A percentile compares a stretch with the other conserved stretches of the same genome.
These are phyloP conservation scores for Poeciliopsis gracilis DNA, from an alignment of 2,797 vertebrate genomes.

Conservation along the genomic window DNA sequence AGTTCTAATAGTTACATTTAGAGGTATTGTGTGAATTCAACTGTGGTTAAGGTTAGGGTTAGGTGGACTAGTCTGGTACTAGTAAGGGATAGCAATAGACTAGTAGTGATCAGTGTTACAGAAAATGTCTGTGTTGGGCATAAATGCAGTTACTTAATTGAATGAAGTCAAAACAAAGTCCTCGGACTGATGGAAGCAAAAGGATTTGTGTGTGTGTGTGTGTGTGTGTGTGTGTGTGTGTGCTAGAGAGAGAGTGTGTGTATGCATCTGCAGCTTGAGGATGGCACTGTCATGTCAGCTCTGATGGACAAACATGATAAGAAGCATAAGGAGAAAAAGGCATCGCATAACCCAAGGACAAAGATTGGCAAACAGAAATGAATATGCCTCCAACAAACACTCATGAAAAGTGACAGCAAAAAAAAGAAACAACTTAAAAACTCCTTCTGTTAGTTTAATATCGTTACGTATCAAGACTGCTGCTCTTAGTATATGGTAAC, in stretches of 20 bases:
- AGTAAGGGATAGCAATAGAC: too few species aligned
- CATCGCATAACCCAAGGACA: conserved; percentile 19
- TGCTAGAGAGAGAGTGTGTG: not conserved
- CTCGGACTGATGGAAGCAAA: too few species aligned
- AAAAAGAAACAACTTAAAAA: not conserved
- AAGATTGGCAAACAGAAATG: conserved; percentile 5
- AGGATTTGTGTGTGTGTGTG: not conserved
- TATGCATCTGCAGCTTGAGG: conserved; percentile 1
- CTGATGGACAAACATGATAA: conserved; percentile 20
- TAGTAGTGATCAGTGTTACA: too few species aligned
- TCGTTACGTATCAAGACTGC: not conserved
- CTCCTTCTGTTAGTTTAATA: not conserved
- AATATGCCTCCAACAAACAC: conserved; percentile 14
- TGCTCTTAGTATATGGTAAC: not conserved
- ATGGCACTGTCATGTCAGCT: conserved; percentile 17
- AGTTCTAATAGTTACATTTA: too few species aligned
- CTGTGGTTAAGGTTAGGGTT: too few species aligned
- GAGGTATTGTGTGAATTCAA: too few species aligned
- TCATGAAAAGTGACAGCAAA: not conserved
- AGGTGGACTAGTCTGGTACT: too few species aligned
- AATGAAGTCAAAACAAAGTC: too few species aligned
- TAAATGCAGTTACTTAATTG: too few species aligned
- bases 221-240: not conserved
- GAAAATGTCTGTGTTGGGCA: too few species aligned
- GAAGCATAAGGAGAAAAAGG: conserved; percentile 5